These are phyloP conservation scores for Eriocheir sinensis DNA, from an alignment of 1,140 invertebrate species.

Conservation along the genomic window DNA sequence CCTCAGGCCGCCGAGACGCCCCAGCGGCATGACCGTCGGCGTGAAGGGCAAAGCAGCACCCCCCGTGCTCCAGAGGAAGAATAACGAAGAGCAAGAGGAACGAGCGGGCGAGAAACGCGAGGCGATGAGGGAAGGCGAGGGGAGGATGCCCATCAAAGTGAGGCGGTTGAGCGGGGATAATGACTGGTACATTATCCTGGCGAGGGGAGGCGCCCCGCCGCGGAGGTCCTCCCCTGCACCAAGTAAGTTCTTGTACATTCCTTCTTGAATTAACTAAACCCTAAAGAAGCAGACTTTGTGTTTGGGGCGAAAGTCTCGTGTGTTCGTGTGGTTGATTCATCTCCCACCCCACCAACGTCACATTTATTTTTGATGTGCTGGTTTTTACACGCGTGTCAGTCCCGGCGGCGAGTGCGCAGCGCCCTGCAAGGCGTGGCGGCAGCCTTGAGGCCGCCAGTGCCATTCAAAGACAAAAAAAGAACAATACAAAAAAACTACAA, in stretches of 20 bases:
- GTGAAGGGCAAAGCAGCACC: not conserved
- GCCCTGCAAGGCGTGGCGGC: not conserved
- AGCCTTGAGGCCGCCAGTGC: not conserved
- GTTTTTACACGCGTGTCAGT: not conserved
- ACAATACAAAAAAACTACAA: slow-evolving; percentile 58
- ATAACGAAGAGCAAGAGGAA: not conserved
- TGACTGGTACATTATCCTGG: slow-evolving; percentile 67
- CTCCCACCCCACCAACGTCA: not conserved
- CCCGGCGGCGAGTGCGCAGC: not conserved
- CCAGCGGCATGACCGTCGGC: not conserved
- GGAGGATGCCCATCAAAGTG: slow-evolving; percentile 68
- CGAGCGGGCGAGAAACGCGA: not conserved
- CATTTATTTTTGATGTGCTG: not conserved
- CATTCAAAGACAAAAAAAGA: slow-evolving; percentile 39
- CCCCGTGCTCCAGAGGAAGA: not conserved
- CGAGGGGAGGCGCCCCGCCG: slow-evolving; percentile 41
- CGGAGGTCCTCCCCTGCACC: slow-evolving; percentile 1
- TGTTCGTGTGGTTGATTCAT: not conserved
- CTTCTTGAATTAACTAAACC: slow-evolving; percentile 24
- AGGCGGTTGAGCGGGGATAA: slow-evolving; percentile 68
- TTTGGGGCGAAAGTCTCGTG: not conserved
- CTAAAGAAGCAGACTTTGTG: not conserved
- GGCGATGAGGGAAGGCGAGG: slow-evolving; percentile 31
- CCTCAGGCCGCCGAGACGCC: not conserved
- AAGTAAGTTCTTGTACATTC: slow-evolving; percentile 58